Evolutionary conservation across 2,797 vertebrate species (phyloP).

Genomic region (Syngnathus acus): DNA sequence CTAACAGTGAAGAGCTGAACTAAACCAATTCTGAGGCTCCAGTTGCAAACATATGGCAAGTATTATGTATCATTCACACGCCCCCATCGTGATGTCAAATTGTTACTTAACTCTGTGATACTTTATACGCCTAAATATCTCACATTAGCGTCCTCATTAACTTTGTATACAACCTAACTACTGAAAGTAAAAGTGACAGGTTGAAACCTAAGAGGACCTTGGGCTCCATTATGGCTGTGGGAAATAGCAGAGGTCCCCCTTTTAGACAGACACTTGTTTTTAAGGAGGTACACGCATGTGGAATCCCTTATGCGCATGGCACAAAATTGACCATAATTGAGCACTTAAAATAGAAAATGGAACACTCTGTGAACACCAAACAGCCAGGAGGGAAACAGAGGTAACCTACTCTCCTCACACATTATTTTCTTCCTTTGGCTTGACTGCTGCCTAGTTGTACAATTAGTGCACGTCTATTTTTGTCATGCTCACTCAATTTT

Average conservation of each 20-base stretch:
- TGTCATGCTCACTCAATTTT: background rate
- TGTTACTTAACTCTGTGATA: background rate
- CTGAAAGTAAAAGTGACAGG: constrained; percentile 32
- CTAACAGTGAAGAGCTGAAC: background rate
- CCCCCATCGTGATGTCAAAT: background rate
- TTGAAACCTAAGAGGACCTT: constrained; percentile 37
- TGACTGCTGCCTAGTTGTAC: background rate
- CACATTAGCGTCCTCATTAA: background rate
- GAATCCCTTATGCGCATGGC: constrained; percentile 32
- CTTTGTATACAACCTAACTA: constrained; percentile 11
- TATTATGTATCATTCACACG: background rate
- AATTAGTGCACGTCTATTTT: constrained; percentile 3
- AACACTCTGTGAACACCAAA: constrained; percentile 27
- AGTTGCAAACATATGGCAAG: constrained; percentile 1
- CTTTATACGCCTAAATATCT: constrained; percentile 1
- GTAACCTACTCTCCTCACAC: constrained; percentile 20
- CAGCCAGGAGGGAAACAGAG: constrained; percentile 19
- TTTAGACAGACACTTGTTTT: constrained; percentile 25
- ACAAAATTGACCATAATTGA: constrained; percentile 47
- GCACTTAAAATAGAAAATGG: constrained; percentile 42
- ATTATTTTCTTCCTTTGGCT: background rate
- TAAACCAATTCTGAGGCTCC: background rate
- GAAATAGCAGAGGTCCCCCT: constrained; percentile 32
- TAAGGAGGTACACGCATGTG: constrained; percentile 45
- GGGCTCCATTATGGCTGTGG: constrained; percentile 39